Percentiles rank a stretch among this genome's conserved stretches.
phyloP scores from a whole-genome alignment of 2,797 vertebrate genomes.

The Cuculus canorus region DNA sequence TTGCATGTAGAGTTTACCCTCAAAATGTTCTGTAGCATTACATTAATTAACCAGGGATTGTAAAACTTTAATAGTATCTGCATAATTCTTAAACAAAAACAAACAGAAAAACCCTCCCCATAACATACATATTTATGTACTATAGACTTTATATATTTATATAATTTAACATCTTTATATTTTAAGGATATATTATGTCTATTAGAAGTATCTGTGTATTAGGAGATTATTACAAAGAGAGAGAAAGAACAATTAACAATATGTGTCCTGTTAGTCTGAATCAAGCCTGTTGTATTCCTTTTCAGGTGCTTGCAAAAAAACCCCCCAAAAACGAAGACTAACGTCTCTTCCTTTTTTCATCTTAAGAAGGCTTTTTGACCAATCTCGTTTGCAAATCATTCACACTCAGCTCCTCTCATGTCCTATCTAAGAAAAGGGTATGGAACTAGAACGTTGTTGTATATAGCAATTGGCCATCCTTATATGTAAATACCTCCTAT shows the following conservation, averaged over 20 bases:
- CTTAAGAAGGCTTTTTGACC: not conserved
- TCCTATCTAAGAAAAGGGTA: not conserved
- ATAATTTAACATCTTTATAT: not conserved
- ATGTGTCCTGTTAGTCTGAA: not conserved
- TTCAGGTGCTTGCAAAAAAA: not conserved
- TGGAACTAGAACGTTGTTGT: not conserved
- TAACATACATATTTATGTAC: not conserved
- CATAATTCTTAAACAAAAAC: not conserved
- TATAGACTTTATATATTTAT: not conserved
- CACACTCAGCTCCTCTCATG: not conserved
- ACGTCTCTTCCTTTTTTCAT: not conserved
- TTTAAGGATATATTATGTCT: not conserved
- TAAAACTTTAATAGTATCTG: not conserved
- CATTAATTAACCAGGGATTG: not conserved
- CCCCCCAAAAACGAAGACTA: not conserved
- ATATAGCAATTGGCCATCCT: not conserved
- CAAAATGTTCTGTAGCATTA: not conserved
- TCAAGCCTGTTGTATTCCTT: not conserved
- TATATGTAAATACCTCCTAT: not conserved
- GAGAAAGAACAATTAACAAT: not conserved
- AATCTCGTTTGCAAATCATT: not conserved
- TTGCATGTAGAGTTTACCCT: not conserved
- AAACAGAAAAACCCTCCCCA: accelerated
- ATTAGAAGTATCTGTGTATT: not conserved
- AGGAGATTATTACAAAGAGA: not conserved